A percentile compares a stretch with the other conserved stretches of the same genome.
Conservation (phyloP, 2,113 vertebrate species). For the Chlorodrepanis virens region DNA sequence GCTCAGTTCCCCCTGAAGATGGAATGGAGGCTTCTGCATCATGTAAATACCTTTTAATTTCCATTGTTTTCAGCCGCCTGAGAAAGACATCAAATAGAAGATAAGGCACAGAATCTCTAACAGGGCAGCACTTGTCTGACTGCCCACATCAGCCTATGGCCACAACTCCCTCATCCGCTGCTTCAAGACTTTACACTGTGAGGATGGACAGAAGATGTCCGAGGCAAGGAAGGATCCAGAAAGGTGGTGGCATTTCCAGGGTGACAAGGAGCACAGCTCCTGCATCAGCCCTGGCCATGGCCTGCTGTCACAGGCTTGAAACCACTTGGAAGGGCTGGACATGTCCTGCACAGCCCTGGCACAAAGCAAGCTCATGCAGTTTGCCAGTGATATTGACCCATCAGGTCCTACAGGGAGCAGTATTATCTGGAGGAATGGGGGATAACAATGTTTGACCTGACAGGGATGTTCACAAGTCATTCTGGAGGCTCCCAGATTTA, state of each 20-base stretch:
- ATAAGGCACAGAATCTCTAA: accelerated
- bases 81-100: background rate
- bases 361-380: background rate
- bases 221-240: background rate
- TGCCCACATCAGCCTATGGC: background rate
- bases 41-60: background rate
- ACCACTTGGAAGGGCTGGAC: background rate
- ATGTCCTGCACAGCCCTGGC: background rate
- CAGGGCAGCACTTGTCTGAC: background rate
- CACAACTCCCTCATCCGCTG: background rate
- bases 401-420: background rate
- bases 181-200: background rate
- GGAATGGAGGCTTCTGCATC: background rate
- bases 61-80: background rate
- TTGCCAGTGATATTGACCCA: background rate
- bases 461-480: background rate
- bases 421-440: background rate
- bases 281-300: accelerated
- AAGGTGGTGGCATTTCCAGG: background rate
- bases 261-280: background rate
- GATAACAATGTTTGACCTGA: background rate
- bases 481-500: background rate
- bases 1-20: background rate
- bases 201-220: background rate
- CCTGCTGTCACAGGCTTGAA: accelerated